A percentile compares a stretch with the other conserved stretches of the same genome.
Evolutionary conservation across 2,888 invertebrate genomes (phyloP).

Genomic region (Ophion ellenae): DNA sequence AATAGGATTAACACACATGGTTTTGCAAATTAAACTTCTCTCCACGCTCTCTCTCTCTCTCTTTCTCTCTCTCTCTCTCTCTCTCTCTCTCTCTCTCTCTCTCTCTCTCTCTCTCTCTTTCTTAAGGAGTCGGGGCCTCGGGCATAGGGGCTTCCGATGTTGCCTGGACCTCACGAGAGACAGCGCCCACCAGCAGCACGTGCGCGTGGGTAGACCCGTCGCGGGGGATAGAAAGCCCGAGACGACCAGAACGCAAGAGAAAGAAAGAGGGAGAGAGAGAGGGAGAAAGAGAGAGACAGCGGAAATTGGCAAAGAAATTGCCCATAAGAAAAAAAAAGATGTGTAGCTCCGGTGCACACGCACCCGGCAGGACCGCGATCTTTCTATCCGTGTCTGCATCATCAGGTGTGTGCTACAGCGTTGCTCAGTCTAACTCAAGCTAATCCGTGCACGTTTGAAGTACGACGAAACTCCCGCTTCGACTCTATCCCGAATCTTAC

Average conservation of each 20-base stretch:
- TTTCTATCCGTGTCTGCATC: neutral
- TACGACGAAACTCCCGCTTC: too few relatives aligned
- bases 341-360: too few relatives aligned
- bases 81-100: slow-evolving; percentile 15
- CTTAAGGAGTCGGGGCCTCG: slow-evolving; percentile 40
- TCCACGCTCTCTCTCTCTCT: slow-evolving; percentile 12
- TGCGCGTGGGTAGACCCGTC: slow-evolving; percentile 66
- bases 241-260: slow-evolving; percentile 23
- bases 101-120: too few relatives aligned
- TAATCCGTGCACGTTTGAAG: too few relatives aligned
- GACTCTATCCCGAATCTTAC: too few relatives aligned
- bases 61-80: slow-evolving; percentile 11
- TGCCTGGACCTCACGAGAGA: slow-evolving; percentile 48
- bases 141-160: slow-evolving; percentile 61
- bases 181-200: slow-evolving; percentile 58
- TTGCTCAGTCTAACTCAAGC: neutral
- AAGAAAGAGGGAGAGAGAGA: slow-evolving; percentile 17
- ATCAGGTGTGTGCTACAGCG: neutral
- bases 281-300: neutral
- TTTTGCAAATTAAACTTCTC: slow-evolving; percentile 47
- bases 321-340: too few relatives aligned
- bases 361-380: too few relatives aligned
- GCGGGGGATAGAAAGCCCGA: slow-evolving; percentile 22
- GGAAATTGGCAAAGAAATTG: slow-evolving; percentile 3
- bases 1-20: slow-evolving; percentile 31